Conservation (phyloP, 2,888 invertebrate species). For the Rhagium mordax region DNA sequence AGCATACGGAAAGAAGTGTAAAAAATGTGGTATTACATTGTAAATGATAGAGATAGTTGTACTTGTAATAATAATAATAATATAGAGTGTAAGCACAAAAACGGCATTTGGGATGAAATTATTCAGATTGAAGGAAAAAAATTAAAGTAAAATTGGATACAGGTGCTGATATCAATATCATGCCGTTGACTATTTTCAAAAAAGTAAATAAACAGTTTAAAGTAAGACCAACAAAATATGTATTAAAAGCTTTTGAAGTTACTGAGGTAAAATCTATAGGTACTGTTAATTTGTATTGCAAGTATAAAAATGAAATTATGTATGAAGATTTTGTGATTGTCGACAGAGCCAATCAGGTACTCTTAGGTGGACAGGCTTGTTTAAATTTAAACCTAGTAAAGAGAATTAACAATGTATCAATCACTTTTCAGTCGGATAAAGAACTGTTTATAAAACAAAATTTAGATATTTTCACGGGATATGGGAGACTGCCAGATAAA, state of each 20-base stretch:
- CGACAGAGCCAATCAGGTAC: conserved; percentile 37
- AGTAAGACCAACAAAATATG: too few relatives aligned
- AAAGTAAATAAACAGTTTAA: too few relatives aligned
- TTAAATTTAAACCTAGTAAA: conserved; percentile 41
- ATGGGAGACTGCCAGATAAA: too few relatives aligned
- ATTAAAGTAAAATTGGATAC: too few relatives aligned
- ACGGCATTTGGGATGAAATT: neutral
- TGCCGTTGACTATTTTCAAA: too few relatives aligned
- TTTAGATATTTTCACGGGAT: neutral
- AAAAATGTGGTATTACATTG: conserved; percentile 50
- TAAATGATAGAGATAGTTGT: conserved; percentile 39
- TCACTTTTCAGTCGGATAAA: neutral
- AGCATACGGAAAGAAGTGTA: conserved; percentile 49
- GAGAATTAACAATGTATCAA: conserved; percentile 37
- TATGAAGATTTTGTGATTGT: conserved; percentile 32
- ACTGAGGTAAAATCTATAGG: conserved; percentile 27
- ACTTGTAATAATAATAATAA: conserved; percentile 16
- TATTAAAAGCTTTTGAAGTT: too few relatives aligned
- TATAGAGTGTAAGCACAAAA: neutral
- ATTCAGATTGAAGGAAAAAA: neutral
- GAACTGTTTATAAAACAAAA: neutral
- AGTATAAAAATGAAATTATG: conserved; percentile 24
- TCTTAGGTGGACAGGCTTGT: conserved; percentile 38
- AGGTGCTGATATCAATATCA: too few relatives aligned
- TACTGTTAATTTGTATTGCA: conserved; percentile 21